These are phyloP conservation scores for Stenichneumon culpator DNA, from an alignment of 2,888 invertebrate species.

Conservation along the genomic window DNA sequence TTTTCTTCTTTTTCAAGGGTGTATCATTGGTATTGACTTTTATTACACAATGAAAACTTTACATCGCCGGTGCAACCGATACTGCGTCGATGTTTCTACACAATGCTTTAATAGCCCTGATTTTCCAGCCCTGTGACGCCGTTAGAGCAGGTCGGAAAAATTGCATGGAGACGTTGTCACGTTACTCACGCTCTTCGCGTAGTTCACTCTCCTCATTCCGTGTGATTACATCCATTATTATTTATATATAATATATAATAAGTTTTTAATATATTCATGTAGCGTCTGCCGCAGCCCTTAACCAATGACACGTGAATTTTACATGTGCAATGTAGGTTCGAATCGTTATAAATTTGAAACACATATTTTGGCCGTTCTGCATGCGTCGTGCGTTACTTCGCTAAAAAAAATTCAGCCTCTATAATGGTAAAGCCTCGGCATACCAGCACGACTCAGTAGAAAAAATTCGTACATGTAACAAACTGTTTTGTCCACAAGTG, in stretches of 20 bases:
- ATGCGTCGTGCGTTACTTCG: not conserved
- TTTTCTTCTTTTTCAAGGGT: not conserved
- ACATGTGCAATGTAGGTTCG: not conserved
- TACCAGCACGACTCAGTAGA: not conserved
- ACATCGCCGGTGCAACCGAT: not conserved
- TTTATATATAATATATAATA: not conserved
- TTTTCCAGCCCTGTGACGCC: constrained; percentile 2
- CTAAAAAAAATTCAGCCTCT: not conserved
- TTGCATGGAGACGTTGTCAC: not conserved
- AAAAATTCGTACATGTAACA: no score
- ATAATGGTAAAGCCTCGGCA: not conserved
- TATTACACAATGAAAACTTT: not conserved
- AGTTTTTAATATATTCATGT: not conserved
- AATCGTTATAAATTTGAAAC: not conserved
- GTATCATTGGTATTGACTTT: not conserved
- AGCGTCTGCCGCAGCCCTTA: not conserved
- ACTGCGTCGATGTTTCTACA: not conserved
- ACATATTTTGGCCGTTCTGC: not conserved
- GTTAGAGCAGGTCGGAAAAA: not conserved
- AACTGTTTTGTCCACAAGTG: no score
- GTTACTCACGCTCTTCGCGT: constrained; percentile 15
- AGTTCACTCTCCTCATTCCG: constrained; percentile 25
- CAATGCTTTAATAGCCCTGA: not conserved
- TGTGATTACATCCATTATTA: constrained; percentile 6
- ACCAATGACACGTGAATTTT: not conserved